Evolutionary conservation across 2,797 vertebrate genomes (phyloP).

Genomic region (Channa striata): DNA sequence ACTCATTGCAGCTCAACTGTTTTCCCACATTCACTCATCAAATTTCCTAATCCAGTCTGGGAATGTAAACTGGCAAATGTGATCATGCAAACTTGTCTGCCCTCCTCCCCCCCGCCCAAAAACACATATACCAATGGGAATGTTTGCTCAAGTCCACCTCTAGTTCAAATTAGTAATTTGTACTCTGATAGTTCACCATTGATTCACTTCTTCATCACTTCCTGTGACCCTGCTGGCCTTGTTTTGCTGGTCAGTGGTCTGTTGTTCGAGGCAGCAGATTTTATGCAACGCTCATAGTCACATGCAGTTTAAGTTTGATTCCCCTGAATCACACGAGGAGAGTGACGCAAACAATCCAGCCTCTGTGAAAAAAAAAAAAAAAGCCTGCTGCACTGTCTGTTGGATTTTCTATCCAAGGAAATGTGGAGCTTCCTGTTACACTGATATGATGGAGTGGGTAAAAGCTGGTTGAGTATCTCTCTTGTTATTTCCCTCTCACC

Average conservation of each 20-base stretch:
- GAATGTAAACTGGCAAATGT: not conserved
- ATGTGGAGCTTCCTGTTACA: constrained; percentile 47
- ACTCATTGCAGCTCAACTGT: constrained; percentile 7
- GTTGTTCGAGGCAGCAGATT: constrained; percentile 42
- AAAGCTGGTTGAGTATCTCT: not conserved
- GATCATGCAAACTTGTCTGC: not conserved
- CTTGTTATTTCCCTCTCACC: not conserved
- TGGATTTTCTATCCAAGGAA: constrained; percentile 29
- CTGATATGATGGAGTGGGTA: constrained; percentile 14
- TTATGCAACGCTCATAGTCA: constrained; percentile 54
- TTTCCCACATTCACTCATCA: not conserved
- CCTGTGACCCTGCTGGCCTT: constrained; percentile 49
- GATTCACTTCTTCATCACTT: constrained; percentile 40
- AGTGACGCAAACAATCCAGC: constrained; percentile 49
- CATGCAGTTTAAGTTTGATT: constrained; percentile 56
- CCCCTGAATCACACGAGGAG: constrained; percentile 40
- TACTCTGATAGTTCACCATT: constrained; percentile 28
- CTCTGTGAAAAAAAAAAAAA: constrained; percentile 54
- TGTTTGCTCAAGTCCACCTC: not conserved
- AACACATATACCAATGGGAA: not conserved
- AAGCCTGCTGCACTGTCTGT: constrained; percentile 23
- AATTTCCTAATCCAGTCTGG: not conserved
- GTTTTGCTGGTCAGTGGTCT: constrained; percentile 38
- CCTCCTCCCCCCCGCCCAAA: not conserved
- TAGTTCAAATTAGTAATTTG: constrained; percentile 8